These are phyloP conservation scores for Balearica regulorum DNA, from an alignment of 2,797 vertebrate genomes.

Conservation along the genomic window DNA sequence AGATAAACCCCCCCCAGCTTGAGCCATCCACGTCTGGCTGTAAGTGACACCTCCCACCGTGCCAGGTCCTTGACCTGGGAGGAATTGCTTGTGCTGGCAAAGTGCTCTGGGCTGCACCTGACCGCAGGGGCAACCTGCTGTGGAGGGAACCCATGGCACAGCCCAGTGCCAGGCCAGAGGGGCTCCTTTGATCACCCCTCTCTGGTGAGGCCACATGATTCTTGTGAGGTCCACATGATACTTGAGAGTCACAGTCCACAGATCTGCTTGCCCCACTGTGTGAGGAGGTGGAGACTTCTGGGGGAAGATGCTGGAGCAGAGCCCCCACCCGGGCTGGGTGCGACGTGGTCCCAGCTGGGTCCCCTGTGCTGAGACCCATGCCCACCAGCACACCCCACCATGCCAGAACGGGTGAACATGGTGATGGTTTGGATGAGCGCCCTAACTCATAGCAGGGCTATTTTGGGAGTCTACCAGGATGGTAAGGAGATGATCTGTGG, in stretches of 20 bases:
- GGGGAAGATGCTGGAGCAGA: background rate
- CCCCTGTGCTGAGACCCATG: background rate
- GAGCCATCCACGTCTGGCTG: background rate
- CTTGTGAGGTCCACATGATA: background rate
- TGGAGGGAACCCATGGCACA: background rate
- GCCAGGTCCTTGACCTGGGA: slow-evolving; percentile 34
- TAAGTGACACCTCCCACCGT: background rate
- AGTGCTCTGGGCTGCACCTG: background rate
- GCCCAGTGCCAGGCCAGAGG: fast-evolving
- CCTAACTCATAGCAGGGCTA: background rate
- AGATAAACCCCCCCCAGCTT: background rate
- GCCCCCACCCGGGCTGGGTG: fast-evolving
- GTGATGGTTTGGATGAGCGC: background rate
- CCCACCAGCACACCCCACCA: background rate
- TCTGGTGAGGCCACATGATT: background rate
- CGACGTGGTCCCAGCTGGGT: fast-evolving
- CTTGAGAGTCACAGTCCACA: background rate
- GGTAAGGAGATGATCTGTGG: background rate
- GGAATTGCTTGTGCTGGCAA: slow-evolving; percentile 16
- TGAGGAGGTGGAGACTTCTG: background rate
- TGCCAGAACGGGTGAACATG: background rate
- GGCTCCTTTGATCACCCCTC: background rate
- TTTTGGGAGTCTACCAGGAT: background rate
- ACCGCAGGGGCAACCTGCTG: background rate
- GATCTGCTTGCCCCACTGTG: fast-evolving